Conservation (phyloP, 2,113 vertebrate genomes). For the Bos javanicus region DNA sequence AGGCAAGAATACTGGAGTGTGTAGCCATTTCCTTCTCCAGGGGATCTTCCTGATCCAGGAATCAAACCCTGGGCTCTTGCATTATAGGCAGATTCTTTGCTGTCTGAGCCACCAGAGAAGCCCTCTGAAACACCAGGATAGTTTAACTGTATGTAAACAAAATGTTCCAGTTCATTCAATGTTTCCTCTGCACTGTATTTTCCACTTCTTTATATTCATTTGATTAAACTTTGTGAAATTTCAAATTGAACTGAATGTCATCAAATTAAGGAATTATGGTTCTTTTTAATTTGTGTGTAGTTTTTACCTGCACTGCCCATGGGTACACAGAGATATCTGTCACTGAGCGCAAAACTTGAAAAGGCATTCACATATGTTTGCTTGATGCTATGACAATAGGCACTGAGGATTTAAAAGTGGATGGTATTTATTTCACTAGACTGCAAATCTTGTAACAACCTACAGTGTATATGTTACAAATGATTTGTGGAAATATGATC, state of each 20-base stretch:
- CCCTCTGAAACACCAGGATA: background rate
- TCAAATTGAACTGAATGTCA: background rate
- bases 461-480: constrained; percentile 42
- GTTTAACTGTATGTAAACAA: background rate
- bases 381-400: background rate
- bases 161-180: background rate
- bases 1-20: too few relatives aligned
- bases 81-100: background rate
- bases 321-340: background rate
- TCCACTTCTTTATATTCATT: constrained; percentile 27
- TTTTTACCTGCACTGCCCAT: background rate
- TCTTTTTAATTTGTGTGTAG: background rate
- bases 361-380: constrained; percentile 31
- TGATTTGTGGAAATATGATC: constrained; percentile 36
- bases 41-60: background rate
- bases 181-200: background rate
- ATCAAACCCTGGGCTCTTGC: background rate
- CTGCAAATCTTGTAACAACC: constrained; percentile 37
- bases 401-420: constrained; percentile 15
- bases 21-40: background rate
- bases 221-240: constrained; percentile 29
- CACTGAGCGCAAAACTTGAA: background rate
- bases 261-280: background rate
- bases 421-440: constrained; percentile 35
- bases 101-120: background rate